Conservation (phyloP, 2,888 invertebrate species). For the Nudaria mundana region DNA sequence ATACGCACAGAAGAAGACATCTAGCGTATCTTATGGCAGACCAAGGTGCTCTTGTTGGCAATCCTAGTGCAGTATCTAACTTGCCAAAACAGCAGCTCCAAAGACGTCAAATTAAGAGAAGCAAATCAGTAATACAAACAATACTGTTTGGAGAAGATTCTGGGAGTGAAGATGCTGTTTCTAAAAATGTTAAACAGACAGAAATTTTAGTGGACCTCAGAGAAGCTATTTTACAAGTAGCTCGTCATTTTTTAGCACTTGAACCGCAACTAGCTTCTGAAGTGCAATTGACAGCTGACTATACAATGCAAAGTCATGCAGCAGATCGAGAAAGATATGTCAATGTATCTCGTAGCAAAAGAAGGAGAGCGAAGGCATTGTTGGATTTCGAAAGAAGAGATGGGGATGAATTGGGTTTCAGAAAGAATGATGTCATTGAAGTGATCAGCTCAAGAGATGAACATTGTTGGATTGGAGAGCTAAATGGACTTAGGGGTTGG, state of each 20-base stretch:
- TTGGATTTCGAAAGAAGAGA: slow-evolving; percentile 98
- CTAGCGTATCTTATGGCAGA: slow-evolving; percentile 98
- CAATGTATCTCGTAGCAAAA: slow-evolving; percentile 93
- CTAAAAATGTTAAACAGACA: slow-evolving; percentile 98
- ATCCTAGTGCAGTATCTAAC: slow-evolving; percentile 93
- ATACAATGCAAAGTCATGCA: slow-evolving; percentile 96
- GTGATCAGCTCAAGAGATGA: slow-evolving; percentile 98
- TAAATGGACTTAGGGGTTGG: slow-evolving; percentile 97
- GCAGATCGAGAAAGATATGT: slow-evolving; percentile 97
- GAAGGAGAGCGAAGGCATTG: slow-evolving; percentile 95
- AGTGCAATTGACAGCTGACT: slow-evolving; percentile 93
- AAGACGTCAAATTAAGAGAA: slow-evolving; percentile 93
- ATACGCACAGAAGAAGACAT: slow-evolving; percentile 94
- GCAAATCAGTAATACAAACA: slow-evolving; percentile 93
- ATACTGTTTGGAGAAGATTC: slow-evolving; percentile 91
- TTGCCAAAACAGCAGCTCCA: slow-evolving; percentile 96
- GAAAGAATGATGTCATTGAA: slow-evolving; percentile 99
- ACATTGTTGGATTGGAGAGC: slow-evolving; percentile 98
- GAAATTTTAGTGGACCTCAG: slow-evolving; percentile 98
- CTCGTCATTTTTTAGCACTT: slow-evolving; percentile 95
- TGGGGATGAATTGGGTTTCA: slow-evolving; percentile 98
- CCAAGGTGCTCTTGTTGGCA: slow-evolving; percentile 95
- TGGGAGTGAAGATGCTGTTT: slow-evolving; percentile 91
- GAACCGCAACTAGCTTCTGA: slow-evolving; percentile 93
- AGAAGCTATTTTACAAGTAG: slow-evolving; percentile 95